A percentile compares a stretch with the other conserved stretches of the same genome.
Conservation (phyloP, 2,888 invertebrate genomes). For the Microplitis deprimator region DNA sequence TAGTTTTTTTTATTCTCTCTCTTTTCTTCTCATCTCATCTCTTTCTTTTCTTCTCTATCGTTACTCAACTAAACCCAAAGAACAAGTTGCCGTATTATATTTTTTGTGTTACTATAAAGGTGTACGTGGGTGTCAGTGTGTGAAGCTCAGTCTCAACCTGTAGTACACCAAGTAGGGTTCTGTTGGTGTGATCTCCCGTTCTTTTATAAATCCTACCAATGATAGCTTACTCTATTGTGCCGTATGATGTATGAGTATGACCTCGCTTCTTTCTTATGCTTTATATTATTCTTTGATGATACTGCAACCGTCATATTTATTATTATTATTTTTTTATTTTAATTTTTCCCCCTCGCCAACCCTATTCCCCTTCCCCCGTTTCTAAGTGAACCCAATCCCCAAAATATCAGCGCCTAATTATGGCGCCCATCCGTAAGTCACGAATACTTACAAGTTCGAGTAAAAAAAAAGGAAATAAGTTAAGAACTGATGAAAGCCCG, state of each 20-base stretch:
- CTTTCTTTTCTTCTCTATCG: not conserved
- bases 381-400: too few species aligned
- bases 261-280: not conserved
- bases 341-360: not conserved
- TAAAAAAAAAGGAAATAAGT: too few species aligned
- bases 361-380: too few species aligned
- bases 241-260: not conserved
- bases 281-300: not conserved
- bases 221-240: not conserved
- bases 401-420: too few species aligned
- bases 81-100: not conserved
- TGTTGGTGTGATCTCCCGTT: not conserved
- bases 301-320: not conserved
- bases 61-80: not conserved
- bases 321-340: not conserved
- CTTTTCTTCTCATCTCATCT: conserved; percentile 17
- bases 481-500: conserved; percentile 25
- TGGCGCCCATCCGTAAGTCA: too few species aligned
- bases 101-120: not conserved
- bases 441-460: too few species aligned
- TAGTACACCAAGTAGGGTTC: not conserved
- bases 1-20: conserved; percentile 31
- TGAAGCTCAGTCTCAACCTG: not conserved
- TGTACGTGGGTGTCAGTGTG: not conserved
- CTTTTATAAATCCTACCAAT: not conserved